Evolutionary conservation across 2,888 invertebrate genomes (phyloP).

Genomic region (Priocnemis perturbator): DNA sequence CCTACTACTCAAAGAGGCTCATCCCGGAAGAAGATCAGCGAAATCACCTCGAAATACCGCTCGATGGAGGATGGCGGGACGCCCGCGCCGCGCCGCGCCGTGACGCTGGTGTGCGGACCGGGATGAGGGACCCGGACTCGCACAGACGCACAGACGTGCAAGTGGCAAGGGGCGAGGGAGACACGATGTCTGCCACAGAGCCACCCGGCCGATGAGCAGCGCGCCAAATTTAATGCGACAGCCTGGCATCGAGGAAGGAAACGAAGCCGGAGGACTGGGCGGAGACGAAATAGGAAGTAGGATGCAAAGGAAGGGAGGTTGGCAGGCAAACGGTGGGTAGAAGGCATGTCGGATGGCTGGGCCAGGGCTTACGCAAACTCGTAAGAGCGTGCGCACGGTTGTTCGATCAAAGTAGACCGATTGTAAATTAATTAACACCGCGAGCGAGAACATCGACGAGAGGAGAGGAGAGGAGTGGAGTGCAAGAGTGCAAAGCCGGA

Average conservation of each 20-base stretch:
- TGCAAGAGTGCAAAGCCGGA: not conserved
- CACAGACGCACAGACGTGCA: too few species aligned
- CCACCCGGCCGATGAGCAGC: too few species aligned
- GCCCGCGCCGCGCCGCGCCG: too few species aligned
- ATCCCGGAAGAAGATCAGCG: constrained; percentile 10
- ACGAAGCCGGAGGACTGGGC: not conserved
- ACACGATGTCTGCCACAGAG: constrained; percentile 1
- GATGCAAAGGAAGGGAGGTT: not conserved
- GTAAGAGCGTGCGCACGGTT: constrained; percentile 25
- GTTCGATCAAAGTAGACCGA: constrained; percentile 45
- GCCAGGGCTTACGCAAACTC: not conserved
- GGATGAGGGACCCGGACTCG: too few species aligned
- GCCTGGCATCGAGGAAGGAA: not conserved
- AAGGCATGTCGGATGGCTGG: not conserved
- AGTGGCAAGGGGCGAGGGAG: too few species aligned
- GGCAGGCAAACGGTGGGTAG: not conserved
- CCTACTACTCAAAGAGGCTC: constrained; percentile 8
- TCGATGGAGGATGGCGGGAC: too few species aligned
- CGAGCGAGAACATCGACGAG: constrained; percentile 9
- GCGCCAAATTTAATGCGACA: too few species aligned
- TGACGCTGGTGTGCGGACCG: too few species aligned
- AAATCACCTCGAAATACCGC: not conserved
- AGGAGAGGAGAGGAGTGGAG: too few species aligned
- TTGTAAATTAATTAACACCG: constrained; percentile 44
- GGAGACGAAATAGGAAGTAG: not conserved